Conservation (phyloP, 2,113 vertebrate species). For the Cyprinus carpio region DNA sequence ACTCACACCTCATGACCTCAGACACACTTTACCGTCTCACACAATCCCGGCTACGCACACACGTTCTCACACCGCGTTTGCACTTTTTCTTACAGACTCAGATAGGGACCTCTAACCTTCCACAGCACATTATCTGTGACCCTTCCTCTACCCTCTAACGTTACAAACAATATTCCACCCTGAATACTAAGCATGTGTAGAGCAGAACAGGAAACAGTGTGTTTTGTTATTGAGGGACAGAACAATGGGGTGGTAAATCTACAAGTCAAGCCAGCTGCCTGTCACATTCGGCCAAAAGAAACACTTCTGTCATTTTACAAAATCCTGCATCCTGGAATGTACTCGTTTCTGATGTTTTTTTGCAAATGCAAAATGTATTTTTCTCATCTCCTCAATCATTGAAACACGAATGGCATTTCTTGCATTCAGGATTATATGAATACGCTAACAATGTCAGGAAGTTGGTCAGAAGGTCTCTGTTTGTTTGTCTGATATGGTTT, state of each 20-base stretch:
- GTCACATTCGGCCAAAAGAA: conserved; percentile 52
- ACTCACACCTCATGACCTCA: conserved; percentile 47
- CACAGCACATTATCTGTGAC: conserved; percentile 4
- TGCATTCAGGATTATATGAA: background rate
- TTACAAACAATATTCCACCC: conserved; percentile 30
- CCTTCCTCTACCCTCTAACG: conserved; percentile 2
- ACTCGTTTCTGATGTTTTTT: background rate
- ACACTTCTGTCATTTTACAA: conserved; percentile 52
- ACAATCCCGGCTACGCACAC: conserved; percentile 15
- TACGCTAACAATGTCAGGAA: background rate
- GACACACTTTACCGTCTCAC: conserved; percentile 39
- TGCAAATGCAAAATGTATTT: background rate
- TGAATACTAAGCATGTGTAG: conserved; percentile 7
- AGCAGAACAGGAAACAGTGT: conserved; percentile 48
- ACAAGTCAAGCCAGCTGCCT: conserved; percentile 37
- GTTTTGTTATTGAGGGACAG: conserved; percentile 47
- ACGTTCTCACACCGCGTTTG: conserved; percentile 21
- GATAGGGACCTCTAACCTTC: conserved; percentile 25
- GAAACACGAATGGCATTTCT: background rate
- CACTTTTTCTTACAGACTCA: conserved; percentile 16
- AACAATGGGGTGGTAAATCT: conserved; percentile 51
- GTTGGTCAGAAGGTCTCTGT: background rate
- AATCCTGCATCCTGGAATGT: conserved; percentile 41
- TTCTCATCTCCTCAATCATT: background rate
- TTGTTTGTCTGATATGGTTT: background rate